Conservation (phyloP, 2,888 invertebrate species). For the Hanleya hanleyi region DNA sequence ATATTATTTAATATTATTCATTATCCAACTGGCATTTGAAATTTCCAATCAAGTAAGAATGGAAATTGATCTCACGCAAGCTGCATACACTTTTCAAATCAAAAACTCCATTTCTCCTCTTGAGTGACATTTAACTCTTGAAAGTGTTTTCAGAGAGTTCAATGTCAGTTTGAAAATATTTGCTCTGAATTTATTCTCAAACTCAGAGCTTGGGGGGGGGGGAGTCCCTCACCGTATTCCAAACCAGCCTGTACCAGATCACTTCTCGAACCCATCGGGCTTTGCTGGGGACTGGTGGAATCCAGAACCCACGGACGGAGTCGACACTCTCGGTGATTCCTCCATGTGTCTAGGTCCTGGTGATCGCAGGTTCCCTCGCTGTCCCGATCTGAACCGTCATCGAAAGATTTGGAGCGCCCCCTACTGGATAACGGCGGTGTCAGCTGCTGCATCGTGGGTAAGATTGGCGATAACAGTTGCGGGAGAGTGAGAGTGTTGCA, state of each 20-base stretch:
- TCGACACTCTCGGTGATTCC: neutral
- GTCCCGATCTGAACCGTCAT: neutral
- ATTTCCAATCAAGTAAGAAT: too few relatives aligned
- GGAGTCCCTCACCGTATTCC: constrained; percentile 1
- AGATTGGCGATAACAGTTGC: neutral
- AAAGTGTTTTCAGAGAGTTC: too few relatives aligned
- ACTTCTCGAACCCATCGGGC: neutral
- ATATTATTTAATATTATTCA: too few relatives aligned
- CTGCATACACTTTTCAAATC: too few relatives aligned
- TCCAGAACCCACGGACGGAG: neutral
- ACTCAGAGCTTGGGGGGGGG: too few relatives aligned
- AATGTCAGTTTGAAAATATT: too few relatives aligned
- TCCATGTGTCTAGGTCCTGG: neutral
- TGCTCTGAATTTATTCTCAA: too few relatives aligned
- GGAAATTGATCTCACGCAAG: too few relatives aligned
- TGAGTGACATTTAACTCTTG: too few relatives aligned
- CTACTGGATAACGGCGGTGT: neutral
- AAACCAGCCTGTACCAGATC: neutral
- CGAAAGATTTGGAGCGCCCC: neutral
- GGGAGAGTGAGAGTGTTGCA: too few relatives aligned
- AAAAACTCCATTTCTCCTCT: too few relatives aligned
- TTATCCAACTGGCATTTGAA: too few relatives aligned
- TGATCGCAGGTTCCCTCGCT: neutral
- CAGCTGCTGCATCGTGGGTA: neutral
- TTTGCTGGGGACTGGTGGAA: neutral